Conservation (phyloP, 1,140 invertebrate species). For the Sitophilus oryzae region DNA sequence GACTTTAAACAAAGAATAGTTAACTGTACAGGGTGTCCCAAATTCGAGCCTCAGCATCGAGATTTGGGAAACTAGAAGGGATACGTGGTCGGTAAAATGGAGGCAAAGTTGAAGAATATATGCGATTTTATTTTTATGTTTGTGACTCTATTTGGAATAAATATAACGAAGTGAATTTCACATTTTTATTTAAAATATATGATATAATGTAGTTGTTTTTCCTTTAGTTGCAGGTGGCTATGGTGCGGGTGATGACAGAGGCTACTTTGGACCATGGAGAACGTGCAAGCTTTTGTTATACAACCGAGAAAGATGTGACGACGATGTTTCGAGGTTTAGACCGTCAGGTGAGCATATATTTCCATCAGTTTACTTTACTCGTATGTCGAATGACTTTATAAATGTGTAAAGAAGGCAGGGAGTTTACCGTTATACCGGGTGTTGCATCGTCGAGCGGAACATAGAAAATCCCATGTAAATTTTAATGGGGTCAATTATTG, state of each 20-base stretch:
- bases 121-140: neutral
- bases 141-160: neutral
- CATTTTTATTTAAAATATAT: neutral
- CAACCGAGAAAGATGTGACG: constrained; percentile 73
- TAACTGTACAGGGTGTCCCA: neutral
- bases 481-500: too few species aligned
- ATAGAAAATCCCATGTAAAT: too few species aligned
- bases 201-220: neutral
- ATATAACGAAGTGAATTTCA: neutral
- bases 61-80: neutral
- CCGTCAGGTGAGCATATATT: constrained; percentile 61
- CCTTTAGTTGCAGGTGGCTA: constrained; percentile 13
- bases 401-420: too few species aligned
- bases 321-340: constrained; percentile 67
- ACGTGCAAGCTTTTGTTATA: constrained; percentile 74
- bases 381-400: neutral
- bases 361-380: neutral
- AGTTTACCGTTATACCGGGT: too few species aligned
- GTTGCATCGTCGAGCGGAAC: too few species aligned
- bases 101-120: neutral
- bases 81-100: neutral
- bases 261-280: constrained; percentile 81
- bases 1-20: too few species aligned
- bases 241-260: constrained; percentile 50
- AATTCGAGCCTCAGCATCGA: neutral